Conservation (phyloP, 2,888 invertebrate species). For the Xestia xanthographa region DNA sequence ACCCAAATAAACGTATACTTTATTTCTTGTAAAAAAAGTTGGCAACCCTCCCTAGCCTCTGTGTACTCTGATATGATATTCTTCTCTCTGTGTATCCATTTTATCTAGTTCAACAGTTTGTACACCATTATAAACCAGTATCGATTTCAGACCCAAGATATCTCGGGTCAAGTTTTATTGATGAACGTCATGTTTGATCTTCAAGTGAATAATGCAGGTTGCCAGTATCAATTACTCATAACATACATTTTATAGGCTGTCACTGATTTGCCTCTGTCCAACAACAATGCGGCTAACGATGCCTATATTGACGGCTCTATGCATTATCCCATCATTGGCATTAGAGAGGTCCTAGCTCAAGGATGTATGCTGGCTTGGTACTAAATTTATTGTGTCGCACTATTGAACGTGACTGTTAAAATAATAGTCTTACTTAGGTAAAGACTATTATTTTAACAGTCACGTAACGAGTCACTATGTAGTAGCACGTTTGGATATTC, state of each 20-base stretch:
- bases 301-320: conserved; percentile 60
- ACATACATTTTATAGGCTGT: conserved; percentile 11
- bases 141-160: not conserved
- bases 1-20: no score
- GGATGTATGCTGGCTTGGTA: conserved; percentile 64
- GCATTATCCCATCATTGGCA: conserved; percentile 73
- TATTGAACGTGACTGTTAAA: conserved; percentile 65
- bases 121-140: not conserved
- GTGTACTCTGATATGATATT: no score
- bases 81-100: not conserved
- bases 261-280: conserved; percentile 21
- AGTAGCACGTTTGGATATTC: conserved; percentile 47
- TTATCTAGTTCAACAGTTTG: not conserved
- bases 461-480: no score
- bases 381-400: conserved; percentile 62
- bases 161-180: not conserved
- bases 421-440: conserved; percentile 65
- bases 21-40: no score
- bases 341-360: conserved; percentile 76
- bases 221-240: not conserved
- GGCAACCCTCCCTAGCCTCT: no score
- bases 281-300: conserved; percentile 68
- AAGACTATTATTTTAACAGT: no score
- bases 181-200: not conserved
- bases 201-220: not conserved